Conservation (phyloP, 1,140 invertebrate genomes). For the Prorops nasuta region DNA sequence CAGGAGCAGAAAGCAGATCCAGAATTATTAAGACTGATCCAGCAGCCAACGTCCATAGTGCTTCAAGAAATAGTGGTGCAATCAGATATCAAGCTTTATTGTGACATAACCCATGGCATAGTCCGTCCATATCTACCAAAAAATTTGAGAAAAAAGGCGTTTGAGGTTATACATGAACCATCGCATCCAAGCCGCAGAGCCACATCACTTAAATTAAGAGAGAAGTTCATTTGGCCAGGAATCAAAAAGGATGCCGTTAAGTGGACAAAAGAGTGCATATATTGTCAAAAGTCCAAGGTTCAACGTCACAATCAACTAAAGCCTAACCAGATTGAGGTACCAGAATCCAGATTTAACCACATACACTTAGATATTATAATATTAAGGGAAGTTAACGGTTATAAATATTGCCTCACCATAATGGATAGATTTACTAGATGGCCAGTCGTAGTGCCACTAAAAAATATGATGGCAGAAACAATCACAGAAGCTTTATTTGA, state of each 20-base stretch:
- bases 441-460: neutral
- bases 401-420: constrained; percentile 7
- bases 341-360: constrained; percentile 31
- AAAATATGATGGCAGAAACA: neutral
- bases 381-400: neutral
- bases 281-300: constrained; percentile 28
- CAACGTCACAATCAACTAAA: constrained; percentile 10
- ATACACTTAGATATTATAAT: constrained; percentile 17
- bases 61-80: neutral
- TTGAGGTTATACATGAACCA: neutral
- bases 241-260: constrained; percentile 8
- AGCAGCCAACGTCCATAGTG: neutral
- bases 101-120: neutral
- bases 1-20: constrained; percentile 16
- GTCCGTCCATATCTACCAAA: neutral
- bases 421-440: no score
- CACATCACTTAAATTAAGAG: neutral
- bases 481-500: neutral
- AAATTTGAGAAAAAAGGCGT: neutral
- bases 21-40: constrained; percentile 1
- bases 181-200: neutral
- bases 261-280: constrained; percentile 16
- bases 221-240: no score
- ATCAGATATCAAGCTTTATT: neutral
- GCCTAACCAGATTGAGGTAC: constrained; percentile 1